These are phyloP conservation scores for Cryptotermes secundus DNA, from an alignment of 1,140 invertebrate species.

Conservation along the genomic window DNA sequence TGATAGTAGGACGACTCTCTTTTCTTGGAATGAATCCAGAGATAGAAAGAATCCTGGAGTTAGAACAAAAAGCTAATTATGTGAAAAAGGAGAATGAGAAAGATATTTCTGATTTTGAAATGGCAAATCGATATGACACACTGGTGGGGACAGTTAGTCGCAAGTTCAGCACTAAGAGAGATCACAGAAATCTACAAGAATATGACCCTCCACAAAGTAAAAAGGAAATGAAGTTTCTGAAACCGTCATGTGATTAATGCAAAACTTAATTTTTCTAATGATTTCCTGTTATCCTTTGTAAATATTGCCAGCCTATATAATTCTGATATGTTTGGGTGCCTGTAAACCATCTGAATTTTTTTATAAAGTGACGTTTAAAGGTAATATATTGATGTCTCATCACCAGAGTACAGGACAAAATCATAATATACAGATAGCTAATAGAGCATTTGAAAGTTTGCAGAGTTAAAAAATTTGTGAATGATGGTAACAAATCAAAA, in stretches of 20 bases:
- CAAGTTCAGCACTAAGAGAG: slow-evolving; percentile 28
- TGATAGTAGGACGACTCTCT: slow-evolving; percentile 78
- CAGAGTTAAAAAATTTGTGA: no score
- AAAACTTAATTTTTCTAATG: no score
- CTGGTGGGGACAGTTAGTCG: slow-evolving; percentile 9
- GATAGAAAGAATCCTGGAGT: slow-evolving; percentile 71
- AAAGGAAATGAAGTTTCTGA: slow-evolving; percentile 23
- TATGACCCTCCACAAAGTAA: neutral
- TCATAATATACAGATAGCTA: no score
- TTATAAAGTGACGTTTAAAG: no score
- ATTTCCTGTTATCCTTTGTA: no score
- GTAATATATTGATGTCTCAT: no score
- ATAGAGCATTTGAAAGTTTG: no score
- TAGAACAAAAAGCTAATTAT: slow-evolving; percentile 51
- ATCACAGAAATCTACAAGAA: neutral
- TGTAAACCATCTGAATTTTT: no score
- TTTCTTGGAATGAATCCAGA: slow-evolving; percentile 88
- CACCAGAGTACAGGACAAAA: no score
- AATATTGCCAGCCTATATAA: no score
- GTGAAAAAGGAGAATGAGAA: slow-evolving; percentile 52
- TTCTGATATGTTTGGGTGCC: no score
- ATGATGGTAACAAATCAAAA: no score
- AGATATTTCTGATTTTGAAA: slow-evolving; percentile 52
- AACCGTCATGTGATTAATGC: neutral
- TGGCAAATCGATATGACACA: slow-evolving; percentile 27